Base-by-base conservation (phyloP, 2,888 invertebrate species). In the Eilema griseolum region DNA sequence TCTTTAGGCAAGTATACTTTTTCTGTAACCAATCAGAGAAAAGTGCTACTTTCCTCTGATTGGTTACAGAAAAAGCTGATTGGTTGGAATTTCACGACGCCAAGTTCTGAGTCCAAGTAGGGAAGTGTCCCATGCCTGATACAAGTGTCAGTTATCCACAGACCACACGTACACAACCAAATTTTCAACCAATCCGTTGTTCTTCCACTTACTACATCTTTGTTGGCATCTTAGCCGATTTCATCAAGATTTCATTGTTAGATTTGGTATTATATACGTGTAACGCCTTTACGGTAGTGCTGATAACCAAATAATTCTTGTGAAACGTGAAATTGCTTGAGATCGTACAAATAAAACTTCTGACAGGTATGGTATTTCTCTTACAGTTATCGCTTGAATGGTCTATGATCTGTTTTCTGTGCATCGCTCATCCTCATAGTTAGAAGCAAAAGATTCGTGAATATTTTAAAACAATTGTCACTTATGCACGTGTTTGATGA, bases 121-220 rank as follows among this genome's bases (percentile, higher is more conserved):
- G n/a, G n/a, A n/a, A n/a, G n/a, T n/a, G n/a, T n/a, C n/a, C n/a
- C n/a, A n/a, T n/a, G n/a, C n/a, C n/a, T n/a, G n/a, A n/a, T n/a
- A n/a, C n/a, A n/a, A n/a, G n/a, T n/a, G 52, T n/a, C n/a, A 52
- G 16, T 16, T 41, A 46, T 5, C 52, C 52, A 52, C 52, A n/a
- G n/a, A 52, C 52, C 52, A 52, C 52, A 46, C 70, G 57, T 65
- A 71, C 63, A 67, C 71, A 79, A 73, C 46, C 66, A 75, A 71
- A 69, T 70, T 71, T 77, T 65, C 46, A 72, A 76, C 74, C 66
- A 71, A 73, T 67, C 63, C 66, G 72, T 70, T 72, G 69, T 61
- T 65, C 65, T 70, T 78, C 66, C 73, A 71, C 70, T 28, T 72
- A 80, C 59, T n/a, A 60, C 69, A 61, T 71, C 46, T 71, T 61